Base-by-base conservation (phyloP, 2,888 invertebrate species). In the Heliothis peltigera region DNA sequence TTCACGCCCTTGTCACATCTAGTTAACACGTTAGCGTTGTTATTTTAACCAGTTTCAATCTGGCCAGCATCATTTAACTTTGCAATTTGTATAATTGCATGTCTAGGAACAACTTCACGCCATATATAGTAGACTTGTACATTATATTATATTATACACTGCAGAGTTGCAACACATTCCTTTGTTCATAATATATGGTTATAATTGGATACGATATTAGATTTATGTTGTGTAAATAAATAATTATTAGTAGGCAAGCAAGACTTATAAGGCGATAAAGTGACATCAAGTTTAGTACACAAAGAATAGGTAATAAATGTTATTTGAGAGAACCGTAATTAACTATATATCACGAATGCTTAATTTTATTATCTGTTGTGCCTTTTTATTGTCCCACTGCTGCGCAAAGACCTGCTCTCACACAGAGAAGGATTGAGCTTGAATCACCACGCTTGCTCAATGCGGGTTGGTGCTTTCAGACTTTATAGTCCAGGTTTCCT, bases 1-100 rank as follows among this genome's bases (percentile, higher is more conserved):
- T 83, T 76, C 76, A 84, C 82, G 84, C 80, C 81, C 80, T 85
- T 82, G 85, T 79, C 84, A 49, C 80, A 76, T 88, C 88, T 65
- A 87, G 85, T 77, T 72, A 71, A 59, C 70, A 66, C 51, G 69
- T 79, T 78, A 71, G 57, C 71, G 22, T 58, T 57, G 74, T 74
- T 54, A 63, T 53, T 60, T 78, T 62, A 83, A 80, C 85, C 75
- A 62, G 82, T 82, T 79, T 70, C 81, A 85, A 86, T 87, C 87
- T 83, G 80, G 48, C 65, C 79, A 22, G 81, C 83, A 79, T 85
- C 85, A 84, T 87, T 89, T 83, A 79, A 70, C 75, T 67, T 77
- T 70, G 76, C 80, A 79, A 84, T 82, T 83, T 81, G 78, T 82
- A 70, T 86, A 86, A 85, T 85, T 83, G 66, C 74, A 78, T 61